Percentiles rank a stretch among this genome's conserved stretches.
Evolutionary conservation across 2,113 vertebrate species (phyloP).

Genomic region (Ifrita kowaldi): DNA sequence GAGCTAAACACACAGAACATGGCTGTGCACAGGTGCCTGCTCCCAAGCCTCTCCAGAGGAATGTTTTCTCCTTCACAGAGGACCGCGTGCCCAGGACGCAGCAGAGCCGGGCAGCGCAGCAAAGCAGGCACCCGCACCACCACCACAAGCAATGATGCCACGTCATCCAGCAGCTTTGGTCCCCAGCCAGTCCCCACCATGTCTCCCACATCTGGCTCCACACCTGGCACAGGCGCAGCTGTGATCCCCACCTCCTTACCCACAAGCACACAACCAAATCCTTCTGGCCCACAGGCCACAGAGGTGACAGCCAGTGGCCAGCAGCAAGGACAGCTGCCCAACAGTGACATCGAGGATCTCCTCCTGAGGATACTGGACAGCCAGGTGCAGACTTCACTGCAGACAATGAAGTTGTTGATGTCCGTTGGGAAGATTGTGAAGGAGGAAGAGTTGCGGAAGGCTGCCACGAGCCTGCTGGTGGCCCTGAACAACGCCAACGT

Average conservation of each 20-base stretch:
- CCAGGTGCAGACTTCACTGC: not conserved
- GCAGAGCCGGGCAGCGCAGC: not conserved
- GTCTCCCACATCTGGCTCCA: not conserved
- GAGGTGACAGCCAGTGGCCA: not conserved
- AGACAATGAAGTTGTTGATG: not conserved
- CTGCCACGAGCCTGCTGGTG: not conserved
- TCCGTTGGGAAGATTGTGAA: not conserved
- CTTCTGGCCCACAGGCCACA: not conserved
- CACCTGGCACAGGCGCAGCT: not conserved
- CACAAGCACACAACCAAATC: not conserved
- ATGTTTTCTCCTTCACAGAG: conserved; percentile 22
- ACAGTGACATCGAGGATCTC: not conserved
- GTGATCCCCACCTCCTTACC: not conserved
- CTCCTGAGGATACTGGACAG: conserved; percentile 9
- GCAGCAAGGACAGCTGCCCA: not conserved
- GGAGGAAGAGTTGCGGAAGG: not conserved
- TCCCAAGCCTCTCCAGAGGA: not conserved
- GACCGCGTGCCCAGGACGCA: not conserved
- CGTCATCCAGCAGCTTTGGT: not conserved
- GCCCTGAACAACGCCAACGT: not conserved
- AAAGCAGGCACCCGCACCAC: fast-evolving
- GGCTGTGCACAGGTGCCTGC: not conserved
- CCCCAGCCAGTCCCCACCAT: too few relatives aligned
- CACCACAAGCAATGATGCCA: not conserved
- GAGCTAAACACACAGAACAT: not conserved